Percentiles rank a stretch among this genome's conserved stretches.
Conservation (phyloP, 2,888 invertebrate species). For the Unio delphinus region DNA sequence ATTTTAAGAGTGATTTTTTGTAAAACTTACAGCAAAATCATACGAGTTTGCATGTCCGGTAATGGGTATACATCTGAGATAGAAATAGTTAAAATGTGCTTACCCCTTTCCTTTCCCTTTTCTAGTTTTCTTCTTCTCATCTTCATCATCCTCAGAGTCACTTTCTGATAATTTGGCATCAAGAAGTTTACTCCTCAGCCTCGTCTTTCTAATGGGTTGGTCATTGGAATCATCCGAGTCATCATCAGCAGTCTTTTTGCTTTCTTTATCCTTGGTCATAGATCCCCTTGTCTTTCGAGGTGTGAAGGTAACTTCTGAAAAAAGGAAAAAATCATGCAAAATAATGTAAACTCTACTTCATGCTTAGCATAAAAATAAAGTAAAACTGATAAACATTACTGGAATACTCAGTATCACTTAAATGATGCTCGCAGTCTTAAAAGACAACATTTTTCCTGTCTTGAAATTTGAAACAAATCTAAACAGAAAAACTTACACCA, state of each 20-base stretch:
- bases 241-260: constrained; percentile 14
- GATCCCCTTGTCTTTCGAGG: constrained; percentile 3
- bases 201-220: constrained; percentile 33
- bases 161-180: constrained; percentile 55
- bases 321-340: no score
- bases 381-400: no score
- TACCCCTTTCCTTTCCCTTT: constrained; percentile 35
- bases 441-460: no score
- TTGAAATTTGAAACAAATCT: no score
- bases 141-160: constrained; percentile 45
- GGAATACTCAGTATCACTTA: no score
- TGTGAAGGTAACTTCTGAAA: constrained; percentile 2
- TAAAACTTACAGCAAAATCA: no score
- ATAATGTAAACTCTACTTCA: no score
- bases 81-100: constrained; percentile 9
- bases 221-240: constrained; percentile 38
- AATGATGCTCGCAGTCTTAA: no score
- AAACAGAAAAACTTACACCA: no score
- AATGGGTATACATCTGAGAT: neutral
- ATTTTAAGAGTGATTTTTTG: no score
- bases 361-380: no score
- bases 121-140: constrained; percentile 33
- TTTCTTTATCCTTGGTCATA: neutral
- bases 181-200: constrained; percentile 38
- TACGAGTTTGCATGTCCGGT: no score